These are phyloP conservation scores for Phoeniculus purpureus DNA, from an alignment of 2,797 vertebrate genomes.

Conservation along the genomic window DNA sequence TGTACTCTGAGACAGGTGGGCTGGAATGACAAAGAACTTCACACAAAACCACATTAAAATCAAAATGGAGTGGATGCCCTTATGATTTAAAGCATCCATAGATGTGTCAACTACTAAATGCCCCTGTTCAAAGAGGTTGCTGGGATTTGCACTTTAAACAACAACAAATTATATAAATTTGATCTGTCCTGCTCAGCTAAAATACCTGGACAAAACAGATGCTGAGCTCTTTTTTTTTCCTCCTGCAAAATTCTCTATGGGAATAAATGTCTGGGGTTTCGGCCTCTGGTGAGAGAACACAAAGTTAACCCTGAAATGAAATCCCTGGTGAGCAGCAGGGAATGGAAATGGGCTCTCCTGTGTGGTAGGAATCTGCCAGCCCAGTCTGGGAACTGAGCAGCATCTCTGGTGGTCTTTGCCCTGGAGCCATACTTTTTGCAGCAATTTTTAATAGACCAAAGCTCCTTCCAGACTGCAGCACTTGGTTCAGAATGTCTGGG, in stretches of 20 bases:
- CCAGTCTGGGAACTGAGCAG: not conserved
- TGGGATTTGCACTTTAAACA: constrained; percentile 78
- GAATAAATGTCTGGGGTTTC: not conserved
- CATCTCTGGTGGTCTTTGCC: not conserved
- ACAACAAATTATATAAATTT: constrained; percentile 69
- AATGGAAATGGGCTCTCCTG: not conserved
- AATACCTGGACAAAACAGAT: not conserved
- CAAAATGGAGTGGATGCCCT: constrained; percentile 74
- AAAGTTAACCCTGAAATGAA: not conserved
- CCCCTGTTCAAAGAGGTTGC: constrained; percentile 70
- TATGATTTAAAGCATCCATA: constrained; percentile 83
- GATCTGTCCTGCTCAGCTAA: not conserved
- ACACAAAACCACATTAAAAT: constrained; percentile 76
- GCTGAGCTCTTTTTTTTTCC: not conserved
- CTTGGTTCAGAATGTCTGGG: fast-evolving
- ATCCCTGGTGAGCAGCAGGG: not conserved
- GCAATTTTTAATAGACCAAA: not conserved
- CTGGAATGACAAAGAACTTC: constrained; percentile 87
- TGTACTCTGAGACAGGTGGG: constrained; percentile 81
- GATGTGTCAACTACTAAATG: constrained; percentile 81
- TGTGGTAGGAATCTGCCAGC: not conserved
- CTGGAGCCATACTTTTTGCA: not conserved
- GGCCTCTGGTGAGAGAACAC: not conserved
- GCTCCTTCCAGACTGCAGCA: fast-evolving
- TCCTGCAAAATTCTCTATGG: not conserved